Evolutionary conservation across 2,797 vertebrate species (phyloP).

Genomic region (Rachycentron canadum): DNA sequence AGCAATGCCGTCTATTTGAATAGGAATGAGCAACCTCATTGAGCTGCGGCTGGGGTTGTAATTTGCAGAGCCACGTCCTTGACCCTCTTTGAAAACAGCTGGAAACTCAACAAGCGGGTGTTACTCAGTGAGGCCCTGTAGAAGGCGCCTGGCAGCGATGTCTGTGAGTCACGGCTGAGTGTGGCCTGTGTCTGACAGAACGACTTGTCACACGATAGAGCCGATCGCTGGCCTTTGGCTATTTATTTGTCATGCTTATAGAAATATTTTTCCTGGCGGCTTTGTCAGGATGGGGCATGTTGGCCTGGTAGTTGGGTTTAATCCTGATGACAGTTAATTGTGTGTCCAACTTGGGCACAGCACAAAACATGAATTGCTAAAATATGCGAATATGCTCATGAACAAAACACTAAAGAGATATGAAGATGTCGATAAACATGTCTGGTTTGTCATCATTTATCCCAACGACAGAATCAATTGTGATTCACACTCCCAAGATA

Average conservation of each 20-base stretch:
- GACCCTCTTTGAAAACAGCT: constrained; percentile 53
- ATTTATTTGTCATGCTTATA: constrained; percentile 30
- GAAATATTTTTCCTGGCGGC: constrained; percentile 25
- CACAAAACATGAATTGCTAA: background rate
- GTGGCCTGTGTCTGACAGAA: constrained; percentile 22
- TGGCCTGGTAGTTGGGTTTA: constrained; percentile 16
- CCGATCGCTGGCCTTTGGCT: constrained; percentile 21
- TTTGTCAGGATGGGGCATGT: background rate
- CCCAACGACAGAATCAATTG: background rate
- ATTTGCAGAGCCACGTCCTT: constrained; percentile 50
- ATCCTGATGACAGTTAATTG: background rate
- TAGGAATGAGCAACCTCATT: constrained; percentile 30
- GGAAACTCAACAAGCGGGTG: constrained; percentile 37
- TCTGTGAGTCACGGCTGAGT: constrained; percentile 18
- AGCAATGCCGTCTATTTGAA: constrained; percentile 32
- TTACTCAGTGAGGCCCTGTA: constrained; percentile 32
- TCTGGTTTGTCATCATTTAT: background rate
- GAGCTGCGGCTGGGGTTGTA: constrained; percentile 31
- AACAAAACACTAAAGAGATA: background rate
- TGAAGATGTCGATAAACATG: background rate
- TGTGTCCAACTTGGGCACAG: constrained; percentile 7
- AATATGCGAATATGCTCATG: background rate
- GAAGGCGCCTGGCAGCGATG: constrained; percentile 1
- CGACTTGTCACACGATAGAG: constrained; percentile 30
- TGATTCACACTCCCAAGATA: background rate